These are phyloP conservation scores for Cepaea nemoralis DNA, from an alignment of 1,140 invertebrate species.

Conservation along the genomic window DNA sequence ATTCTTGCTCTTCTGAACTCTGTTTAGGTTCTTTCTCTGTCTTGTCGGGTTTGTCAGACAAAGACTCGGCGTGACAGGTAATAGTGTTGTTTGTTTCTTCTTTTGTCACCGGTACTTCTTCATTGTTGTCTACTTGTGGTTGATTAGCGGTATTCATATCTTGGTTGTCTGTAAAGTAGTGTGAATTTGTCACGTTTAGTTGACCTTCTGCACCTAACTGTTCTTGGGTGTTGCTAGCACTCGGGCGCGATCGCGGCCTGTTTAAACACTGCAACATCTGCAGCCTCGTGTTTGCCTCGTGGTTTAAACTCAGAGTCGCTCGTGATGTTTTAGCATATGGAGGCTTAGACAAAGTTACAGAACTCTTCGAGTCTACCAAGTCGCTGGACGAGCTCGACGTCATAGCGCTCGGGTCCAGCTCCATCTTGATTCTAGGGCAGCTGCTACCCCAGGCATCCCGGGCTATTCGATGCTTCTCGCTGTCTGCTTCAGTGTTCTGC, in stretches of 20 bases:
- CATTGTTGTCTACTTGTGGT: no score
- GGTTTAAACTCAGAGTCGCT: constrained; percentile 6
- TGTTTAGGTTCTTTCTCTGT: background rate
- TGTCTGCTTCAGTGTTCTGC: background rate
- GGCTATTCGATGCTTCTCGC: background rate
- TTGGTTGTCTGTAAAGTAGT: background rate
- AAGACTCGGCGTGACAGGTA: no score
- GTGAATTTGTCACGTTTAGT: background rate
- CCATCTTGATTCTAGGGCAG: background rate
- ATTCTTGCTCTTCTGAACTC: background rate
- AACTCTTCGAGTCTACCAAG: background rate
- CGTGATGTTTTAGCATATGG: background rate
- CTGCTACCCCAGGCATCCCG: background rate
- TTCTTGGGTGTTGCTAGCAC: background rate
- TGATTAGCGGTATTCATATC: no score
- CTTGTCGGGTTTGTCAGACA: no score
- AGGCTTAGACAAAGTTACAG: background rate
- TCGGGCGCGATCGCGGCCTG: background rate
- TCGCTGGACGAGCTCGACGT: constrained; percentile 14
- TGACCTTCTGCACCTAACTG: background rate
- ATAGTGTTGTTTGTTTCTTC: no score
- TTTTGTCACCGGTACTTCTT: no score
- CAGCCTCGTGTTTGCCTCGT: background rate
- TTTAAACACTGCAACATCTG: background rate
- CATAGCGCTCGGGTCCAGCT: background rate